Conservation (phyloP, 1,140 invertebrate species). For the Capitella teleta region DNA sequence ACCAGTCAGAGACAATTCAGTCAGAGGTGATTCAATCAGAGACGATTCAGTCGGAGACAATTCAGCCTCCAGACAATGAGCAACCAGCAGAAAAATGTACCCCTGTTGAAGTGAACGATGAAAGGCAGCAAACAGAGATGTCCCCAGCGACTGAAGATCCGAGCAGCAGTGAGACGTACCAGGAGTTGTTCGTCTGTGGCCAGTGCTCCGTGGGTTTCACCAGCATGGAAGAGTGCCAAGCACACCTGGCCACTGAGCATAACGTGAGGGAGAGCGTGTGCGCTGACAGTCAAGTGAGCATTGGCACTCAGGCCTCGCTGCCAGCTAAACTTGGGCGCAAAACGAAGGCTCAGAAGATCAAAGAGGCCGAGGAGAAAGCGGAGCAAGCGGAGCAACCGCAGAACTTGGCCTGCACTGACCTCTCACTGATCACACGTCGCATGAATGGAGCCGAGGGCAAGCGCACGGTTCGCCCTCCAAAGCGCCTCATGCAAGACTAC, state of each 20-base stretch:
- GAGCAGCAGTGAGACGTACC: not conserved
- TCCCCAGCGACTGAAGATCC: not conserved
- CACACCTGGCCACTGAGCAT: slow-evolving; percentile 32
- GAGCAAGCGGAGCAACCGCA: not conserved
- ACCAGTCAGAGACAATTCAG: not conserved
- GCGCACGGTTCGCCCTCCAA: slow-evolving; percentile 24
- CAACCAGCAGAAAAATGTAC: not conserved
- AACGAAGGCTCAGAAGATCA: slow-evolving; percentile 12
- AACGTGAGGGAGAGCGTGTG: slow-evolving; percentile 10
- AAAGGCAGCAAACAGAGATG: not conserved
- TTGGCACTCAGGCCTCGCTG: slow-evolving; percentile 20
- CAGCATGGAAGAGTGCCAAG: slow-evolving; percentile 33
- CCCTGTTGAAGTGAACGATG: not conserved
- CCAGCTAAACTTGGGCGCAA: slow-evolving; percentile 23
- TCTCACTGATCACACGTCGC: not conserved
- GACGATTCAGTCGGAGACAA: not conserved
- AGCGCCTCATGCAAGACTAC: slow-evolving; percentile 32
- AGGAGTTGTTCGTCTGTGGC: slow-evolving; percentile 35
- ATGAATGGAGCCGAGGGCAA: not conserved
- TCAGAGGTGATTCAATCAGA: not conserved
- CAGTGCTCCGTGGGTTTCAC: slow-evolving; percentile 33
- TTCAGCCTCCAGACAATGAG: not conserved
- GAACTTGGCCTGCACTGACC: not conserved
- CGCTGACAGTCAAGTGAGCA: slow-evolving; percentile 16
- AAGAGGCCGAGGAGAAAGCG: not conserved